These are phyloP conservation scores for Heliocidaris tuberculata DNA, from an alignment of 35 echinoderm and acorn worm genomes.

Conservation along the genomic window DNA sequence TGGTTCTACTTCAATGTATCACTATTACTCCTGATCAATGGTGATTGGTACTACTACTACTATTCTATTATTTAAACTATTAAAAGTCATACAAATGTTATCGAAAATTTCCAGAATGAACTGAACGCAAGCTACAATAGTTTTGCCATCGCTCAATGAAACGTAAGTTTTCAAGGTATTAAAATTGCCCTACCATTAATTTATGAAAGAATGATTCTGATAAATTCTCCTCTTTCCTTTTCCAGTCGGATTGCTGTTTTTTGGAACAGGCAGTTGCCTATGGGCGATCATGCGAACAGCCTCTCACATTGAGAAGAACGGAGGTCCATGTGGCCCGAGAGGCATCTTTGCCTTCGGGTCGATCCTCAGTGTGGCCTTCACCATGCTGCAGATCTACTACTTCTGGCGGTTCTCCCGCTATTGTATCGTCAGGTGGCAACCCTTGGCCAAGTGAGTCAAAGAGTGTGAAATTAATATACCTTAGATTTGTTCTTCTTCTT, in stretches of 20 bases:
- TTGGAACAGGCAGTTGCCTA: conserved; percentile 77
- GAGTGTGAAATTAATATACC: not conserved
- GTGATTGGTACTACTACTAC: too few relatives aligned
- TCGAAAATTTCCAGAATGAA: too few relatives aligned
- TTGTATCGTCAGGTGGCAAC: conserved; percentile 79
- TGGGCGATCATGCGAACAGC: conserved; percentile 93
- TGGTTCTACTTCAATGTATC: too few relatives aligned
- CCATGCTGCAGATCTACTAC: conserved; percentile 95
- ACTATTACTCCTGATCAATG: too few relatives aligned
- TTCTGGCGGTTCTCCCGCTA: conserved; percentile 92
- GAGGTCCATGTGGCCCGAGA: conserved; percentile 66
- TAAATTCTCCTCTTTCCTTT: not conserved
- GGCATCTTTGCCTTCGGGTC: conserved; percentile 82
- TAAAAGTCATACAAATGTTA: too few relatives aligned
- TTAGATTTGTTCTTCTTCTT: not conserved
- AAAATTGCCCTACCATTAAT: too few relatives aligned
- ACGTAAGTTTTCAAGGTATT: too few relatives aligned
- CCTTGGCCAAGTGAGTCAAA: conserved; percentile 73
- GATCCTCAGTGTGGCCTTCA: conserved; percentile 89
- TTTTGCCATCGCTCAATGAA: too few relatives aligned
- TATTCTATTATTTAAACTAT: too few relatives aligned
- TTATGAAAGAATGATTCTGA: not conserved
- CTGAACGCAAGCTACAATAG: too few relatives aligned
- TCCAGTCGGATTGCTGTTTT: conserved; percentile 89
- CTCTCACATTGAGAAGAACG: conserved; percentile 77